Conservation (phyloP, 2,113 vertebrate genomes). For the Chaetops frenatus region DNA sequence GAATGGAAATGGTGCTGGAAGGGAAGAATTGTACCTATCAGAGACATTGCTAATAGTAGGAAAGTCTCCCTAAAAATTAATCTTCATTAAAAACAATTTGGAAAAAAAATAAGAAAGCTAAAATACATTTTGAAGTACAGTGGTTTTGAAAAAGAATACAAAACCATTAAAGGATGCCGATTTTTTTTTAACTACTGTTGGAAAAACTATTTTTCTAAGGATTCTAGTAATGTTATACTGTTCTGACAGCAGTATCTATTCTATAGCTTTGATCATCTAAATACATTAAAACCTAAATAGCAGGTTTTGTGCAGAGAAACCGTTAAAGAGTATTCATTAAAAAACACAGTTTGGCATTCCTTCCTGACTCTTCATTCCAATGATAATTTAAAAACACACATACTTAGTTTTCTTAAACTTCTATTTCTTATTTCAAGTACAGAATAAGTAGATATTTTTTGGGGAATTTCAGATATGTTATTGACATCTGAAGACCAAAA, state of each 20-base stretch:
- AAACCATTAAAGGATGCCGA: background rate
- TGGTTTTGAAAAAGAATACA: background rate
- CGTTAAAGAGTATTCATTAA: background rate
- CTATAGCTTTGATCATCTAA: background rate
- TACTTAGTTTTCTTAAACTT: background rate
- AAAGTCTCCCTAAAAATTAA: background rate
- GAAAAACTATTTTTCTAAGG: background rate
- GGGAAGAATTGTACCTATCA: background rate
- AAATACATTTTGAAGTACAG: background rate
- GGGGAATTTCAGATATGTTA: background rate
- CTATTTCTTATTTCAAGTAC: background rate
- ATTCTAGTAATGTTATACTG: background rate
- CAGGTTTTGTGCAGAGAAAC: background rate
- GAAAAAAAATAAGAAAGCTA: background rate
- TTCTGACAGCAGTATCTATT: background rate
- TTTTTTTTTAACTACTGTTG: background rate
- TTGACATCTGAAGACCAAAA: background rate
- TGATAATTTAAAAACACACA: background rate
- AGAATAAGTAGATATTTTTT: background rate
- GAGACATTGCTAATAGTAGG: background rate
- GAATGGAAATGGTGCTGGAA: background rate
- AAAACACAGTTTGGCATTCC: background rate
- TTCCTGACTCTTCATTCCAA: background rate
- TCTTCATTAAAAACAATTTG: background rate
- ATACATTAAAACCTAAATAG: background rate